Conservation (phyloP, 2,888 invertebrate species). For the Plebejus argus region DNA sequence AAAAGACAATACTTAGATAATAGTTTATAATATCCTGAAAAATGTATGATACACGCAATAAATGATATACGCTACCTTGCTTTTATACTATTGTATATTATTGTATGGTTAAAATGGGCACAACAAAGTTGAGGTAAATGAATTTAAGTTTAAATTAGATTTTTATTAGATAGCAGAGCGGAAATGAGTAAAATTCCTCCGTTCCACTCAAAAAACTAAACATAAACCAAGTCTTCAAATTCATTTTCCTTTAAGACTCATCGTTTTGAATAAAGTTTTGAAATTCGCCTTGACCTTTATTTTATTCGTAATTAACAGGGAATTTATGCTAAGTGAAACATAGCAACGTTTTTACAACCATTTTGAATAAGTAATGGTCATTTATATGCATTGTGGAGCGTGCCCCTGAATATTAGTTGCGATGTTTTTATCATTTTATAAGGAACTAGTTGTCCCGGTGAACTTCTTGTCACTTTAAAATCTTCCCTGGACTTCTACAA, state of each 20-base stretch:
- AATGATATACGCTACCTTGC: too few species aligned
- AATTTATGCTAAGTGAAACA: constrained; percentile 21
- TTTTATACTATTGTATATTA: too few species aligned
- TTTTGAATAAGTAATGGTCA: constrained; percentile 27
- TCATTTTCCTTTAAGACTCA: neutral
- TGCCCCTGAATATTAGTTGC: constrained; percentile 25
- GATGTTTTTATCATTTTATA: neutral
- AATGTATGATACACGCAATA: neutral
- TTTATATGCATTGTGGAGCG: constrained; percentile 23
- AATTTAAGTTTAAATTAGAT: too few species aligned
- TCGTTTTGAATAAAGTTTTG: neutral
- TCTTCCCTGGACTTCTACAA: too few species aligned
- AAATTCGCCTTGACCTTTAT: constrained; percentile 9
- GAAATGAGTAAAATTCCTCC: too few species aligned
- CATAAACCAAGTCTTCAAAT: neutral
- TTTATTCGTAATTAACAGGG: constrained; percentile 14
- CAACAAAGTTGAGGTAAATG: too few species aligned
- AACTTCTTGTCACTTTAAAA: too few species aligned
- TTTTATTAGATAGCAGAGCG: too few species aligned
- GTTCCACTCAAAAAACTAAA: neutral
- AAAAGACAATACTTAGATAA: too few species aligned
- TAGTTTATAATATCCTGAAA: neutral
- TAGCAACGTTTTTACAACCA: constrained; percentile 21
- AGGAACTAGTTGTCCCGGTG: too few species aligned
- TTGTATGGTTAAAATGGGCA: too few species aligned